Base-by-base conservation (phyloP, 2,797 vertebrate genomes). In the Mycteria americana region DNA sequence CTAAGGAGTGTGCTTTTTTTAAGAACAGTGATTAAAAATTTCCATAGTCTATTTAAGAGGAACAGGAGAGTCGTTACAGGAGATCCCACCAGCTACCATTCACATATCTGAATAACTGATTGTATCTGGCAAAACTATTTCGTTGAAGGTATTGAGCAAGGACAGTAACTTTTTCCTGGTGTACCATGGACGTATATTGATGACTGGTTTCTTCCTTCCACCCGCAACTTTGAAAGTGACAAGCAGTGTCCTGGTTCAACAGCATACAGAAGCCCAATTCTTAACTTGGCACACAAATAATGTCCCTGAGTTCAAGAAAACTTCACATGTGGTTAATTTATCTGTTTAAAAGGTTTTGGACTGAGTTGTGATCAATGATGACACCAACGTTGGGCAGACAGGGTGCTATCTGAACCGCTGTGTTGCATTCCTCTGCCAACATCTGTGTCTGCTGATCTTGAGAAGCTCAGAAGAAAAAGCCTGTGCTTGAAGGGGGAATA, bases 51-150 rank as follows among this genome's bases (percentile, higher is more conserved):
- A 2, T 92, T 92, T 56, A 59, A 81, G 60, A 75, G 35, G 54
- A 92, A 13, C 23, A 39, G 60, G 69, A 93, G 48, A 41, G 57
- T 35, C 86, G 53, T 75, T 91, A 54, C 15, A 64, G 73, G 56
- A 95, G 91, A 81, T 84, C 54, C 54, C 51, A 75, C 74, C 64
- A 86, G 50, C 74, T 92, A 63, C 72, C 7, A 18, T 35, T 93
- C 51, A 53, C 21, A 46, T 84, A 59, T 62, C 63, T 89, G 37
- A 79, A 53, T 60, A 68, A 76, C 51, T 86, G 54, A 37, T 88
- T 79, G 51, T 74, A 50, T 68, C 57, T 89, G 73, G 63, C 31
- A 88, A 30, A 94, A 63, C 13, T 39, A 4, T 11, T 72, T 69
- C 77, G 6, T 25, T 77, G 31, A 72, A 70, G 65, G 27, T 65